Percentiles rank a stretch among this genome's conserved stretches.
Evolutionary conservation across 2,113 vertebrate genomes (phyloP).

Genomic region (Fulica atra): DNA sequence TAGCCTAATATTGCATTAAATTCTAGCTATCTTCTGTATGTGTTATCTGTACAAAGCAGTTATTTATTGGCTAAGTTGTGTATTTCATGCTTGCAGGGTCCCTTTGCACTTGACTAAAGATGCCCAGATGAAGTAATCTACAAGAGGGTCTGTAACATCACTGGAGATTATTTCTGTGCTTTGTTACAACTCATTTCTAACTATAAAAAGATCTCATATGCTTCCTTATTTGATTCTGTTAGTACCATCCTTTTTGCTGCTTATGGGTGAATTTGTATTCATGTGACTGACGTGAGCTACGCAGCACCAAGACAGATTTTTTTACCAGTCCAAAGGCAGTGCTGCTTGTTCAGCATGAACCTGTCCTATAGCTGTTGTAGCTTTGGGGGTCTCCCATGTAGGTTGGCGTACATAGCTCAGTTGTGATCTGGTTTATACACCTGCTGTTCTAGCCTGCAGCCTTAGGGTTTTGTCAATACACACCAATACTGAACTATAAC

Average conservation of each 20-base stretch:
- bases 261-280: neutral
- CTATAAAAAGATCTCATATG: neutral
- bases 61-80: neutral
- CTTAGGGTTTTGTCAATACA: neutral
- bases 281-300: neutral
- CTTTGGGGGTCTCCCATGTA: neutral
- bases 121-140: neutral
- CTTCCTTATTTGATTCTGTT: neutral
- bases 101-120: neutral
- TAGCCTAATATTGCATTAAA: neutral
- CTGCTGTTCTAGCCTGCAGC: neutral
- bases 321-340: neutral
- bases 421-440: accelerated
- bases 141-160: neutral
- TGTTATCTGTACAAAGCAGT: neutral
- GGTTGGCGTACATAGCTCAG: neutral
- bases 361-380: neutral
- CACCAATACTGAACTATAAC: neutral
- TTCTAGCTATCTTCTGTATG: neutral
- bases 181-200: neutral
- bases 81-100: neutral
- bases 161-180: neutral
- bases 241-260: neutral
- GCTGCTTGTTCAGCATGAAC: neutral
- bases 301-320: neutral